Base-by-base conservation (phyloP, 2,797 vertebrate species). In the Clarias laeviceps region DNA sequence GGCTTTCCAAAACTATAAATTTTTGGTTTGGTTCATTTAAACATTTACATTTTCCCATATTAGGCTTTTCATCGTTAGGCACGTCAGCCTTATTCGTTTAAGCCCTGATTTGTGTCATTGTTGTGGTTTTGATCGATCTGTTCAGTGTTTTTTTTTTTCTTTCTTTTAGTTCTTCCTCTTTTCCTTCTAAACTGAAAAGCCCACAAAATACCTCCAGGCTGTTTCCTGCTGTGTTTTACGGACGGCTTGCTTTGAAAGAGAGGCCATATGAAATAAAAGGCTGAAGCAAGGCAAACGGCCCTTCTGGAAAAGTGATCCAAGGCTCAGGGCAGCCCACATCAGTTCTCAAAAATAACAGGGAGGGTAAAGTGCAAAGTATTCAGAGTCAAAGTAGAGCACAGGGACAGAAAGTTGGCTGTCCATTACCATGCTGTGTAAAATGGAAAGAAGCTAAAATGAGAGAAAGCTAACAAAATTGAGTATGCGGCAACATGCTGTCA, bases 261-360 rank as follows among this genome's bases (percentile, higher is more conserved):
- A 0, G 0, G 61, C 4, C 32, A 68, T 86, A 65, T 57, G 59
- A 88, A 86, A 76, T 87, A 80, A 88, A 87, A 88, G 56, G 76
- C 77, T 72, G 77, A 84, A 76, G 56, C 65, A 50, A 65, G 24
- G 66, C 24, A 65, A 88, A n/a, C 22, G 2, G 20, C 50, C 65
- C 66, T 80, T 83, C 34, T 59, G 82, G 62, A 66, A 86, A 70
- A 14, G 32, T 18, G n/a, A 62, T 81, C 65, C 50, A 17, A 76
- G 37, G 61, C 84, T 72, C 77, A 73, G 45, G 62, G 40, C 76
- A 32, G 80, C 69, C 82, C 78, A 82, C 87, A 83, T 78, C 87
- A 83, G 81, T 87, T 89, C 72, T 34, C 20, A n/a, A 84, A 70
- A 78, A 88, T 72, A 82, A 88, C 54, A 80, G 87, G 54, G 69